Percentiles rank a stretch among this genome's conserved stretches.
Conservation (phyloP, 1,140 invertebrate genomes). For the Scaptomyza montana region DNA sequence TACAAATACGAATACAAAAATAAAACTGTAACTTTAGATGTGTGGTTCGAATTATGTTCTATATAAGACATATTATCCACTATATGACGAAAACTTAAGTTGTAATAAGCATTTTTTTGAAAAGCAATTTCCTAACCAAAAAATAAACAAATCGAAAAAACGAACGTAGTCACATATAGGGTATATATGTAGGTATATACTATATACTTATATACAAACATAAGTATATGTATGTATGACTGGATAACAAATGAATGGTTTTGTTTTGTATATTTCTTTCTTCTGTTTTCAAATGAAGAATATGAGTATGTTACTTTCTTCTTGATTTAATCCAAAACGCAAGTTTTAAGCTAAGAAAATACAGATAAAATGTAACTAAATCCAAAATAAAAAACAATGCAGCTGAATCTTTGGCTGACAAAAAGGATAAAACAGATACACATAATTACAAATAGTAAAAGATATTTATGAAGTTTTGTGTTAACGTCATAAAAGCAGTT, state of each 20-base stretch:
- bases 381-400: conserved; percentile 19
- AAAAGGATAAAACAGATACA: conserved; percentile 3
- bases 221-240: neutral
- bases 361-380: conserved; percentile 24
- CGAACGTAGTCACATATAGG: neutral
- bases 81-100: conserved; percentile 27
- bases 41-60: conserved; percentile 29
- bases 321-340: conserved; percentile 25
- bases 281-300: conserved; percentile 5
- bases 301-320: conserved; percentile 3
- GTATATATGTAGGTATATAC: neutral
- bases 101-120: conserved; percentile 19
- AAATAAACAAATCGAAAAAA: conserved; percentile 10
- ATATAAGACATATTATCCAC: conserved; percentile 15
- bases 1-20: neutral
- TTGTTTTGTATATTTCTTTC: conserved; percentile 3
- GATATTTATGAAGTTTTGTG: conserved; percentile 48
- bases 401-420: conserved; percentile 19
- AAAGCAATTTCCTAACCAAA: conserved; percentile 27
- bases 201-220: neutral
- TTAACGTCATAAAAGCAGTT: conserved; percentile 46
- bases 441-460: conserved; percentile 30
- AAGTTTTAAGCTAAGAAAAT: conserved; percentile 22
- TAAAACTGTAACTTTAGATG: conserved; percentile 20
- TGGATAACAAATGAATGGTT: neutral